Conservation (phyloP, 2,888 invertebrate genomes). For the Eretmocerus hayati region DNA sequence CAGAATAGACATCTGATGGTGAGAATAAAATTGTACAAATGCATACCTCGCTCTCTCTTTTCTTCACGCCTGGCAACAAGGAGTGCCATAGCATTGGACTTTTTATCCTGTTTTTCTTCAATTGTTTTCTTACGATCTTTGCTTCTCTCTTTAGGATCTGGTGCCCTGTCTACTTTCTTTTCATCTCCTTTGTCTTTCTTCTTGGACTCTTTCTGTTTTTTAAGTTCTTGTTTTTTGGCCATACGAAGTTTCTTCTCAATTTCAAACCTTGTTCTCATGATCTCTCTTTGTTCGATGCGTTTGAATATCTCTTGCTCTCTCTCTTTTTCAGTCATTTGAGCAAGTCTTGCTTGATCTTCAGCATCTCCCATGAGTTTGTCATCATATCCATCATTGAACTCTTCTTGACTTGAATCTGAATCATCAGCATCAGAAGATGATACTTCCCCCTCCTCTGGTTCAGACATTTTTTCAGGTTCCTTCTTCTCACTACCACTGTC, state of each 20-base stretch:
- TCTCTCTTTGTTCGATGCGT: conserved; percentile 88
- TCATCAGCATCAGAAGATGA: conserved; percentile 59
- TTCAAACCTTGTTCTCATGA: conserved; percentile 90
- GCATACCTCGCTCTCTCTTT: conserved; percentile 63
- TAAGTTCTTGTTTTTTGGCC: conserved; percentile 69
- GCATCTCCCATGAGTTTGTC: conserved; percentile 96
- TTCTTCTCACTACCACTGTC: conserved; percentile 46
- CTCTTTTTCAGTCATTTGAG: conserved; percentile 92
- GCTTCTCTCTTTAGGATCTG: conserved; percentile 69
- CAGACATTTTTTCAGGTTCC: conserved; percentile 47
- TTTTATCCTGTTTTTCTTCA: conserved; percentile 79
- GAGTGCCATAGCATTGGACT: conserved; percentile 89
- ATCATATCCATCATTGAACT: conserved; percentile 95
- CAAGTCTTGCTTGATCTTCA: conserved; percentile 83
- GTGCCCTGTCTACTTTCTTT: conserved; percentile 48
- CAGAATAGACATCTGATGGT: neutral
- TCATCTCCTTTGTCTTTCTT: conserved; percentile 46
- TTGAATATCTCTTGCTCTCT: conserved; percentile 96
- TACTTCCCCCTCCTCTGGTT: conserved; percentile 86
- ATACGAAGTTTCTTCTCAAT: conserved; percentile 88
- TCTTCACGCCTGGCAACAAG: conserved; percentile 87
- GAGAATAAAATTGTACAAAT: conserved; percentile 4
- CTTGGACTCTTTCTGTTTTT: conserved; percentile 50
- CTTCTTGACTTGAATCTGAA: conserved; percentile 66
- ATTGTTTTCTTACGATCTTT: conserved; percentile 86